These are phyloP conservation scores for Campylorhamphus procurvoides DNA, from an alignment of 2,113 vertebrate genomes.

Conservation along the genomic window DNA sequence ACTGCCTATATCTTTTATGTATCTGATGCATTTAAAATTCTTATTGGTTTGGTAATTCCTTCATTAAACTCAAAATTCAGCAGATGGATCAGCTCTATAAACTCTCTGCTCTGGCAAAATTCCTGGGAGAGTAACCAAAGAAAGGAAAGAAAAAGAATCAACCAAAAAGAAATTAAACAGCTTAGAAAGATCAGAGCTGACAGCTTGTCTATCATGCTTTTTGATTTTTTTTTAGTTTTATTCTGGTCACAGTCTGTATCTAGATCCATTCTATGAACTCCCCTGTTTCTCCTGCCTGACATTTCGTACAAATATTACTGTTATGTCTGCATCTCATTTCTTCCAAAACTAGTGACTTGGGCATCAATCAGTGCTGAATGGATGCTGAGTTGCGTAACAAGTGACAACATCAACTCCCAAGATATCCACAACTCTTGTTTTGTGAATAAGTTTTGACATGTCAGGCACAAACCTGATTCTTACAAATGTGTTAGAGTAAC, in stretches of 20 bases:
- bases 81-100: background rate
- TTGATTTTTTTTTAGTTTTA: background rate
- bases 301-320: conserved; percentile 72
- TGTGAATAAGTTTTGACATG: conserved; percentile 81
- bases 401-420: conserved; percentile 73
- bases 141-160: background rate
- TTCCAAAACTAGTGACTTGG: conserved; percentile 74
- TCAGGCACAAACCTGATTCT: conserved; percentile 67
- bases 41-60: background rate
- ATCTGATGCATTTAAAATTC: background rate
- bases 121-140: background rate
- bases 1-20: background rate
- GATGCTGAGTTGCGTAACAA: conserved; percentile 75
- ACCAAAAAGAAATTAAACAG: background rate
- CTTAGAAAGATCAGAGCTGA: conserved; percentile 2
- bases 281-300: conserved; percentile 61
- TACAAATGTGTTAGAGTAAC: conserved; percentile 60
- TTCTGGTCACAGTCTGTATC: background rate
- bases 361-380: conserved; percentile 79
- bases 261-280: conserved; percentile 46
- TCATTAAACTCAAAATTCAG: background rate
- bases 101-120: background rate
- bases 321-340: conserved; percentile 71
- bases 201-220: conserved; percentile 41
- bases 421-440: conserved; percentile 66